These are phyloP conservation scores for Florisuga fusca DNA, from an alignment of 2,797 vertebrate species.

Conservation along the genomic window DNA sequence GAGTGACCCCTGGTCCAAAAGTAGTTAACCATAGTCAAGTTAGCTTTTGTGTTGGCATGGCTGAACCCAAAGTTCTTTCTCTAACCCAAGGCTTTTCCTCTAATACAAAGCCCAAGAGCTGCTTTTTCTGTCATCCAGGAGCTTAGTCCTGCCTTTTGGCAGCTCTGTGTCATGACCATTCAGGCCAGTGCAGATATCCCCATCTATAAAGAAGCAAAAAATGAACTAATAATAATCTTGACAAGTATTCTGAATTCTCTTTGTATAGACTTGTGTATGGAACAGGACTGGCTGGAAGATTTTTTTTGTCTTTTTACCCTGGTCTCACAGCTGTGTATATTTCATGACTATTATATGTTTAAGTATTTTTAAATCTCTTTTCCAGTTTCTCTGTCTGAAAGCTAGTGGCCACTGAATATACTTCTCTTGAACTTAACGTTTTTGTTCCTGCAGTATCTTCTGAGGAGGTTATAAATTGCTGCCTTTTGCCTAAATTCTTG, in stretches of 20 bases:
- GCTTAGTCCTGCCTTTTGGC: neutral
- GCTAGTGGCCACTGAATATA: neutral
- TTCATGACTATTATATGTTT: neutral
- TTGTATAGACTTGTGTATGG: neutral
- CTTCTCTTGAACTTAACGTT: neutral
- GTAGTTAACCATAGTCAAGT: neutral
- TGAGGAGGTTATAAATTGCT: neutral
- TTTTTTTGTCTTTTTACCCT: neutral
- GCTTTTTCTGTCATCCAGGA: neutral
- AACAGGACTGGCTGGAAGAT: neutral
- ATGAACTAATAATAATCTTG: neutral
- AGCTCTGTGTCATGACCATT: neutral
- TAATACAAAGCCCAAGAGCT: accelerated
- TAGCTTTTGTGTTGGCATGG: neutral
- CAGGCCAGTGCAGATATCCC: neutral
- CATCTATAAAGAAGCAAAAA: neutral
- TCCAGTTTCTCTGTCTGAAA: neutral
- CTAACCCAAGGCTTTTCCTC: neutral
- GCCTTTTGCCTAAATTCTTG: neutral
- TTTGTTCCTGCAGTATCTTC: neutral
- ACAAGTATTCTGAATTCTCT: neutral
- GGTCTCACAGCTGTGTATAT: neutral
- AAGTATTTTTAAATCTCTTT: neutral
- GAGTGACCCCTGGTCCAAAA: neutral
- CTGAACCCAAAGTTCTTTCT: neutral